Base-by-base conservation (phyloP, 2,888 invertebrate genomes). In the Cephalotes varians region DNA sequence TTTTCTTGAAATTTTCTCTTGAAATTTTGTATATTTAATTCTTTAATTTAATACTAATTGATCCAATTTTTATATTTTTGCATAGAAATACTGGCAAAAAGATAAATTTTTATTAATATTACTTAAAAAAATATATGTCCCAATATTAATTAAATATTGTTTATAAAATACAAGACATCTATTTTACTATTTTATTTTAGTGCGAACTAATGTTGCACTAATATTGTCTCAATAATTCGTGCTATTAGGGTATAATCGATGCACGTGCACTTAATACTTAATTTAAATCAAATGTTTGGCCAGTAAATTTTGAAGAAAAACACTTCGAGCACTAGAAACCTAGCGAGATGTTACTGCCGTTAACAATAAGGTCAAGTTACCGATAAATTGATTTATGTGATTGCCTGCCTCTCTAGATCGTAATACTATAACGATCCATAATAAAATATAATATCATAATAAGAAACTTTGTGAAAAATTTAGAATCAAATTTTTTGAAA, bases 381-480 rank as follows among this genome's bases (percentile, higher is more conserved):
- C 28, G 12, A 28, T n/a, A 56, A 72, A 72, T 21, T 71, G 10
- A 72, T 56, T 71, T 72, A 56, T 40, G 25, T 37, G 25, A 72
- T 40, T 28, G n/a, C 12, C 18, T 18, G 3, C 3, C n/a, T 40
- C 7, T 56, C 10, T 37, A 65, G 12, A 40, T 72, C 28, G 1
- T n/a, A 56, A 72, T 28, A 56, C 4, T 40, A 34, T 21, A 34
- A 5, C 18, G n/a, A 37, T 25, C n/a, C n/a, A 40, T 1, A 15
- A 37, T 28, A 7, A 72, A 72, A 25, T 34, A 51, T 56, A 4
- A 62, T 58, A 37, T 21, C 4, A 0, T 21, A 62, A 25, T 34
- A 10, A 34, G 3, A 34, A 69, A 49, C 49, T 49, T 7, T 21
- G 28, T 12, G n/a, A 49, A 1, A 7, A 67, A 65, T 47, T 65